Conservation (phyloP, 2,113 vertebrate genomes). For the Takifugu bimaculatus region DNA sequence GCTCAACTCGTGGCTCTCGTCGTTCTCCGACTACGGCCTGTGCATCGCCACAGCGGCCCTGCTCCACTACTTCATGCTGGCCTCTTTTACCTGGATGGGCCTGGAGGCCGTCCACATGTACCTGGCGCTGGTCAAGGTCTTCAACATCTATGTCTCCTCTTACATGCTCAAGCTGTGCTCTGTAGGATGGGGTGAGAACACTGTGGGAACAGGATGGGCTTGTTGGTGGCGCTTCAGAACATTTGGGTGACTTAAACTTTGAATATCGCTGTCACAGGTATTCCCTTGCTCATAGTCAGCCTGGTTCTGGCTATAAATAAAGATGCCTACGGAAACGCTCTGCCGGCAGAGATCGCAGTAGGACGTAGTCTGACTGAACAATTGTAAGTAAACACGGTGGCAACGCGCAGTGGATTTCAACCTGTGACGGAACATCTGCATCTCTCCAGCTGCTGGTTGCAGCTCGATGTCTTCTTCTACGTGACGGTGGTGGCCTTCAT, state of each 20-base stretch:
- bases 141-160: conserved; percentile 82
- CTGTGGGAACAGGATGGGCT: too few species aligned
- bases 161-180: conserved; percentile 86
- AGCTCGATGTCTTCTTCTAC: conserved; percentile 74
- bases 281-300: conserved; percentile 79
- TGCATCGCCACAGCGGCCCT: conserved; percentile 73
- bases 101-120: conserved; percentile 88
- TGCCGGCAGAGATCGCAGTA: background rate
- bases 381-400: conserved; percentile 77
- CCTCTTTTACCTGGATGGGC: conserved; percentile 89
- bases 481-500: conserved; percentile 78
- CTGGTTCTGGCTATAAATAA: conserved; percentile 74
- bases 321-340: conserved; percentile 75
- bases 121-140: conserved; percentile 85
- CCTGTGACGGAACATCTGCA: background rate
- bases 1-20: conserved; percentile 79
- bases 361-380: conserved; percentile 21
- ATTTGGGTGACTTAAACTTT: background rate
- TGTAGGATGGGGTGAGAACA: conserved; percentile 85
- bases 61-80: conserved; percentile 85
- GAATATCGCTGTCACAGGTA: conserved; percentile 64
- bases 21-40: conserved; percentile 68
- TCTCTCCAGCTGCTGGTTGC: conserved; percentile 84
- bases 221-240: too few species aligned
- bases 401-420: too few species aligned